Base-by-base conservation (phyloP, 2,888 invertebrate species). In the Balanococcus diminutus region DNA sequence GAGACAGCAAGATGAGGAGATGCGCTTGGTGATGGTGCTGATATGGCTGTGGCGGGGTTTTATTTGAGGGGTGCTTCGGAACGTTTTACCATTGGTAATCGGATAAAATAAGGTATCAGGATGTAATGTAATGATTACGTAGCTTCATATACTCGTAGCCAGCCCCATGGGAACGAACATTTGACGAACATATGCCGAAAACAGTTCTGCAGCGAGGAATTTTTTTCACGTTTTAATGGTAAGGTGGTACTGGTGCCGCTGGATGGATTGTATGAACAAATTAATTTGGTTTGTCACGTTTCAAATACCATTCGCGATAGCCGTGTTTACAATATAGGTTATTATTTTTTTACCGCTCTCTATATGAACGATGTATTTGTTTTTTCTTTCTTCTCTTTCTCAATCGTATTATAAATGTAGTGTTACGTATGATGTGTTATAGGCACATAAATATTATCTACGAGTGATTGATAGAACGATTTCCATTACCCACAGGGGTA, bases 41-140 rank as follows among this genome's bases (percentile, higher is more conserved):
- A 67, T 19, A 16, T 4, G 14, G 36, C 31, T 19, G 11, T 4
- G 14, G 36, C 31, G 75, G 75, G 32, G 31, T 31, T 32, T n/a
- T 75, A 75, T 75, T 75, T 75, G 75, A 75, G 36, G 75, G 75
- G 61, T 67, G 28, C 61, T 67, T 67, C 61, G 61, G 32, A 75
- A 32, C 32, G 75, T 75, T 75, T 32, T 31, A 32, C 75, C n/a
- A 75, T 32, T 32, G 75, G 75, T 75, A 75, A 75, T 75, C 75
- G 75, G 75, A 75, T 75, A 75, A 75, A 67, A 75, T 75, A 75
- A 75, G 75, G 75, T 75, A 75, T 75, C 75, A 75, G 75, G 75
- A 75, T 75, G 75, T 75, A 75, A 75, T 75, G 75, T 36, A 75
- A 75, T 75, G 75, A 75, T 75, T 75, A 75, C 75, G 75, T 32